Base-by-base conservation (phyloP, 2,888 invertebrate genomes). In the Meteorus cinctellus region DNA sequence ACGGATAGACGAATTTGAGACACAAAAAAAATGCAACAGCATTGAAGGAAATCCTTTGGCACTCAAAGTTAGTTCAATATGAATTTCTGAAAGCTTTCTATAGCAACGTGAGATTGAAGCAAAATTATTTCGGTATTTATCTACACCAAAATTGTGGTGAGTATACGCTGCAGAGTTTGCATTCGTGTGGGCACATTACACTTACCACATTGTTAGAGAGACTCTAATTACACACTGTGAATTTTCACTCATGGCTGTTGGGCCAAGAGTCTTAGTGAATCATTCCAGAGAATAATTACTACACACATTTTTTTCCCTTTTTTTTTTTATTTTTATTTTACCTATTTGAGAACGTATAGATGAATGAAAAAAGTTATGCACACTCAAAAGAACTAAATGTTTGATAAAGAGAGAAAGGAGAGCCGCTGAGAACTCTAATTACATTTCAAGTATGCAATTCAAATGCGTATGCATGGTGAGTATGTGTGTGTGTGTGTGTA, bases 141-240 rank as follows among this genome's bases (percentile, higher is more conserved):
- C 48, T 8, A 55, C 8, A 55, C 19, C 55, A 4, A 8, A 55
- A 19, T 41, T 55, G 67, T 67, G 67, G 59, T 34, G 73, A 41
- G 31, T 19, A 19, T 29, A 62, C 27, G 31, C 62, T 29, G 4
- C 31, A 31, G 19, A 55, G 19, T 55, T 19, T 24, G 65, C 65
- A 51, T 65, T 62, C 29, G 29, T 72, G 19, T 34, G 72, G 65
- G 34, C 48, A 29, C 72, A 34, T 48, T 29, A n/a, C 27, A 73
- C 45, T 27, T 48, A 62, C 62, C 41, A 45, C 62, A 65, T 19
- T 34, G 41, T 65, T 65, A 65, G 34, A 62, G 62, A 67, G 29
- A 24, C 60, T 55, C 66, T 73, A 73, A 73, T 73, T 73, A 67
- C 60, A 19, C n/a, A n/a, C 73, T 67, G 59, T 67, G 73, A 73